Percentiles rank a stretch among this genome's conserved stretches.
phyloP scores from a whole-genome alignment of 2,888 invertebrate genomes.

The Drosophila percnosoma region DNA sequence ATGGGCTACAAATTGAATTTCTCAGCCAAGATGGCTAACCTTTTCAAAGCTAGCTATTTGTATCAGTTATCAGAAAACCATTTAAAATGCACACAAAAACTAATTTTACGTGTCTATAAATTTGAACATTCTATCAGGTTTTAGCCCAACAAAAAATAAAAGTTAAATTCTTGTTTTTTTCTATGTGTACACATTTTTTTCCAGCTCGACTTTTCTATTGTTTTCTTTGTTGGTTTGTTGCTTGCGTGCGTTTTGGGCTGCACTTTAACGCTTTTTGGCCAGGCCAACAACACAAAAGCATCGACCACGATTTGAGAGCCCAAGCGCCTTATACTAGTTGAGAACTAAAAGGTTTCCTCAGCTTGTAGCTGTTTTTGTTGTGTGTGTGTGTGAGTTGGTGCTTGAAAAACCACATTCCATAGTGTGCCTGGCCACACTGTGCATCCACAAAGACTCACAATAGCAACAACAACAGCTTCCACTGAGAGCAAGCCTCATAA shows the following conservation, averaged over 20 bases:
- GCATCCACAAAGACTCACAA: conserved; percentile 35
- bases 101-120: neutral
- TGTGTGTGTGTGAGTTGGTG: conserved; percentile 46
- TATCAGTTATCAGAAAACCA: neutral
- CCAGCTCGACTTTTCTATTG: conserved; percentile 8
- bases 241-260: conserved; percentile 17
- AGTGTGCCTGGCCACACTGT: conserved; percentile 67
- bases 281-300: conserved; percentile 14
- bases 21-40: neutral
- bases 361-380: neutral
- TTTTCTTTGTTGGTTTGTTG: conserved; percentile 8
- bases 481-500: conserved; percentile 51
- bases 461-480: conserved; percentile 61
- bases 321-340: conserved; percentile 28
- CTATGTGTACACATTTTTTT: conserved; percentile 7
- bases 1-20: neutral
- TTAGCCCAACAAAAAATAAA: neutral
- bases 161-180: neutral
- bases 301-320: conserved; percentile 35
- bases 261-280: conserved; percentile 34
- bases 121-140: neutral
- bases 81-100: neutral
- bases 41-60: neutral
- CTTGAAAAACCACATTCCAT: conserved; percentile 80
- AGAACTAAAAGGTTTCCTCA: conserved; percentile 38